A percentile compares a stretch with the other conserved stretches of the same genome.
Evolutionary conservation across 2,113 vertebrate species (phyloP).

Genomic region (Helogale parvula): DNA sequence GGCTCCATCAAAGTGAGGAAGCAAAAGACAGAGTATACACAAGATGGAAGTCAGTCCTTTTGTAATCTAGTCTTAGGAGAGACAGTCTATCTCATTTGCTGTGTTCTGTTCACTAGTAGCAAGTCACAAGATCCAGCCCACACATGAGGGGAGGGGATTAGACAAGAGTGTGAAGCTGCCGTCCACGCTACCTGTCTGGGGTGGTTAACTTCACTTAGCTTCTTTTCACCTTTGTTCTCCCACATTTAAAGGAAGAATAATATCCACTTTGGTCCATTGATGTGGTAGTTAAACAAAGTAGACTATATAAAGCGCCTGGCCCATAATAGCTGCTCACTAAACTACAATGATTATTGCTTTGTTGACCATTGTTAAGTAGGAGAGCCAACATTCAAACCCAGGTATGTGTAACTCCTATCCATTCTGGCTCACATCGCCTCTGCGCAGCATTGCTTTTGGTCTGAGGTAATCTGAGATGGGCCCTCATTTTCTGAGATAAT

Average conservation of each 20-base stretch:
- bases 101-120: background rate
- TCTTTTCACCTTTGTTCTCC: background rate
- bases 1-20: background rate
- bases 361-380: background rate
- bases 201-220: background rate
- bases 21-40: background rate
- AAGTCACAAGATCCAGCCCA: background rate
- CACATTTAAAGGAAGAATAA: background rate
- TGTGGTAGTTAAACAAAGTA: background rate
- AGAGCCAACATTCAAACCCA: background rate
- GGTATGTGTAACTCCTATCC: background rate
- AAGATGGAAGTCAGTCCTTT: background rate
- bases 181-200: background rate
- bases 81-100: background rate
- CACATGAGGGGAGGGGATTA: background rate
- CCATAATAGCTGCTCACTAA: background rate
- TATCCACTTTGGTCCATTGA: background rate
- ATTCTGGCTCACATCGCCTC: background rate
- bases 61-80: background rate
- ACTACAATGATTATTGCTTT: background rate
- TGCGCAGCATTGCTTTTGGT: background rate
- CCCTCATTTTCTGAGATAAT: constrained; percentile 54
- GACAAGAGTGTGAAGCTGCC: background rate
- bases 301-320: background rate
- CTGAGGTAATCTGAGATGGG: background rate